Evolutionary conservation across 2,113 vertebrate genomes (phyloP).

Genomic region (Crotophaga sulcirostris): DNA sequence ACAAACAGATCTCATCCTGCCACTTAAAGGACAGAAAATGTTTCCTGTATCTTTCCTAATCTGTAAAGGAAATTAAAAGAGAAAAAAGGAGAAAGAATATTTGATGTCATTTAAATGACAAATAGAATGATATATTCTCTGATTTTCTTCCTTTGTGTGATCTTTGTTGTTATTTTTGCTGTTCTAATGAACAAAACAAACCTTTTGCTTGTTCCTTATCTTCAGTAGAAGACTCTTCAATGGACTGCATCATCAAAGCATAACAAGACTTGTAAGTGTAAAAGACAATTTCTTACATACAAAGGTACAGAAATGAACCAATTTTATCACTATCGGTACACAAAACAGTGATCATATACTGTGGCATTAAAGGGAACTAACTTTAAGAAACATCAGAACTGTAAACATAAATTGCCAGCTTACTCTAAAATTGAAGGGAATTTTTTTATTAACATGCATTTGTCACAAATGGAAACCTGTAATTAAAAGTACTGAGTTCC

Average conservation of each 20-base stretch:
- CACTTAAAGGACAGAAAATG: background rate
- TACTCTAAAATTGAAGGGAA: background rate
- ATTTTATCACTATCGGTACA: background rate
- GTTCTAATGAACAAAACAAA: background rate
- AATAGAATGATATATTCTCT: background rate
- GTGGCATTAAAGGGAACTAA: background rate
- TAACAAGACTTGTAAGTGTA: background rate
- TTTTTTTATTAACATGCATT: background rate
- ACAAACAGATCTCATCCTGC: background rate
- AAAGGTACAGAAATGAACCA: background rate
- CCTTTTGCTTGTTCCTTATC: background rate
- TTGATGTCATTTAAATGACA: background rate
- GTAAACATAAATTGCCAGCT: background rate
- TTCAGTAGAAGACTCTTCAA: background rate
- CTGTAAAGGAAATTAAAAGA: background rate
- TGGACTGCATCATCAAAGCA: background rate
- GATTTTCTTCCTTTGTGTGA: background rate
- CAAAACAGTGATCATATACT: background rate
- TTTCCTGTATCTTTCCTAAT: background rate
- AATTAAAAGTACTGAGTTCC: background rate
- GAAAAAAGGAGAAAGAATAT: background rate
- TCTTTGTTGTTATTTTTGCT: background rate
- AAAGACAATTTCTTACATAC: background rate
- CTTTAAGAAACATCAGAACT: background rate
- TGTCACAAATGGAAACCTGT: background rate